Base-by-base conservation (phyloP, 2,113 vertebrate species). In the Rhabdornis inornatus region DNA sequence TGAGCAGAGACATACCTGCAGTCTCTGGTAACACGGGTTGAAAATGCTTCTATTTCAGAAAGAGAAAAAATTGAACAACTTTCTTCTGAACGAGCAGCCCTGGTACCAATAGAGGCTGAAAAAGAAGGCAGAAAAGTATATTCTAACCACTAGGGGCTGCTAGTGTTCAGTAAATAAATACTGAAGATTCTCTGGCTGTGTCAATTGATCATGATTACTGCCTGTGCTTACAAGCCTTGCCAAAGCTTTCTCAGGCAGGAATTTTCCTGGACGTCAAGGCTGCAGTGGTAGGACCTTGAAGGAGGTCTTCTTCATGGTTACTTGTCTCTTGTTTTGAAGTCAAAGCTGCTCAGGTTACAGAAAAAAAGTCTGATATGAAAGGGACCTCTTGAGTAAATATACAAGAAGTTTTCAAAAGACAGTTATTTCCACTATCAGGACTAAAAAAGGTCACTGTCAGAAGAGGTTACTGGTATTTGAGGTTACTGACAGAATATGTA, bases 71-170 rank as follows among this genome's bases (percentile, higher is more conserved):
- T 5, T 11, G 27, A 86, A 56, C 28, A 49, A 44, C 9, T 42
- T 12, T 33, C 12, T 68, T 69, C 59, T 52, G 42, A 77, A 44
- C 0, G 0, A 80, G 50, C 47, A 86, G 87, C 31, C 53, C 37
- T 39, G 44, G 23, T 72, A 57, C 15, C 37, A 15, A 15, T 6
- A 4, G 5, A 8, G 5, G 20, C 66, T 81, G 74, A 70, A 68
- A 65, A 69, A 79, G 37, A 75, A 55, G 28, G 22, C 30, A 63
- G 33, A 78, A 8, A 59, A 76, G 5, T 30, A 19, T 6, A 11
- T 82, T 89, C 16, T 42, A 39, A 83, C 86, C 94, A 57, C 83
- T 92, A 96, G 94, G 56, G 87, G 89, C 25, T 92, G 66, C 94
- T 83, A 45, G 45, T 2, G 21, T 57, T 84, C 52, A 87, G 78